Base-by-base conservation (phyloP, 2,113 vertebrate genomes). In the Brachyhypopomus occidentalis region DNA sequence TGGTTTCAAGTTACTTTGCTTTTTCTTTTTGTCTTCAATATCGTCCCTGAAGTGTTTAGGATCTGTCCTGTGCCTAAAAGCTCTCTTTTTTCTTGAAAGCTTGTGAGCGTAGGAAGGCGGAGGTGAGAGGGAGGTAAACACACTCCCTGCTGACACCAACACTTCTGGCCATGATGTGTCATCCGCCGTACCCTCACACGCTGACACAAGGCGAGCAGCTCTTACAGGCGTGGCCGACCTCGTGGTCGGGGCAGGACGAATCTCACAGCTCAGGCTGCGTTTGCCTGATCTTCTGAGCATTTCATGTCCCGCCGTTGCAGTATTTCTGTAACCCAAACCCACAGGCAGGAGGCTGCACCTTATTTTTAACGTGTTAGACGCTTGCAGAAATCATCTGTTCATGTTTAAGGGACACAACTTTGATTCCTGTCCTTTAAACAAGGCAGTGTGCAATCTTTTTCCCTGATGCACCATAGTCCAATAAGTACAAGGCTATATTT, bases 171-270 rank as follows among this genome's bases (percentile, higher is more conserved):
- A 72, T 25, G 56, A 75, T 45, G 69, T 75, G 64, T 58, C 72
- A 60, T 63, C 69, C 20, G 14, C 63, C 41, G 52, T 36, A 75
- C 62, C 23, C 63, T 23, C 56, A 70, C 72, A 58, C 75, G 79
- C 79, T 75, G 80, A 81, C 80, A 81, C 80, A 81, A 76, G 72
- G 30, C 2, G 34, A 76, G 70, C 34, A 36, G 66, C 55, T 69
- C 8, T 34, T 76, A 30, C 41, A 75, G 52, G 69, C 27, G 80
- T 69, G 80, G 72, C 48, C 52, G 69, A 30, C 63, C 64, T 70
- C 36, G 69, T 63, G 66, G 20, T 11, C 38, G 19, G 66, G 19
- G 22, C 70, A 36, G 67, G 67, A 59, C 72, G 67, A 67, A 81
- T 75, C 67, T 81, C 55, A 75, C 56, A 23, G 30, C 55, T 74